Evolutionary conservation across 2,113 vertebrate genomes (phyloP).

Genomic region (Trematocara variabile): DNA sequence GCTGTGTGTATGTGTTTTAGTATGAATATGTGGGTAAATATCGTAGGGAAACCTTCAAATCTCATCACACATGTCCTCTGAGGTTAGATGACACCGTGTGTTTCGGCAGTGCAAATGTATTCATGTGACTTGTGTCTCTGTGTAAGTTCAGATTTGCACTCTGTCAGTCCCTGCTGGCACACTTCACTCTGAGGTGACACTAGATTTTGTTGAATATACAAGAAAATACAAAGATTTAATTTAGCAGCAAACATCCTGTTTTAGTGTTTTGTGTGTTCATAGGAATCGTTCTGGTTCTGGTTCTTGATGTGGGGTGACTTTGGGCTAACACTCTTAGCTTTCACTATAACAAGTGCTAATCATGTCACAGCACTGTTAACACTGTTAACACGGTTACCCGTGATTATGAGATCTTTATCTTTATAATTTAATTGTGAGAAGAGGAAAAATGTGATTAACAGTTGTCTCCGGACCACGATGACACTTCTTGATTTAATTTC

Average conservation of each 20-base stretch:
- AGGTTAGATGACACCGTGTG: background rate
- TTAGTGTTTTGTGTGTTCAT: background rate
- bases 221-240: slow-evolving; percentile 12
- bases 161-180: background rate
- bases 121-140: slow-evolving; percentile 17
- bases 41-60: background rate
- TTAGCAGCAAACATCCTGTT: background rate
- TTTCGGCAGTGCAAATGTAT: slow-evolving; percentile 16
- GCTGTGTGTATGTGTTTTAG: background rate
- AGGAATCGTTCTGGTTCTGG: background rate
- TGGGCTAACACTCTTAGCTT: background rate
- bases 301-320: background rate
- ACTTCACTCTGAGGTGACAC: background rate
- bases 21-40: slow-evolving; percentile 26
- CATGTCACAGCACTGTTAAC: background rate
- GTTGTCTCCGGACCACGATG: background rate
- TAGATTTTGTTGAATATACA: background rate
- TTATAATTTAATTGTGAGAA: background rate
- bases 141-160: background rate
- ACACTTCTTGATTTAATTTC: background rate
- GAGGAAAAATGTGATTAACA: background rate
- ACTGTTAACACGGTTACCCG: background rate
- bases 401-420: background rate
- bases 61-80: background rate
- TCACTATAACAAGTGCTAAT: background rate